Evolutionary conservation across 30 jellyfish, hydroid and myxozoan genomes (phyloP).

Genomic region (Turritopsis rubra): DNA sequence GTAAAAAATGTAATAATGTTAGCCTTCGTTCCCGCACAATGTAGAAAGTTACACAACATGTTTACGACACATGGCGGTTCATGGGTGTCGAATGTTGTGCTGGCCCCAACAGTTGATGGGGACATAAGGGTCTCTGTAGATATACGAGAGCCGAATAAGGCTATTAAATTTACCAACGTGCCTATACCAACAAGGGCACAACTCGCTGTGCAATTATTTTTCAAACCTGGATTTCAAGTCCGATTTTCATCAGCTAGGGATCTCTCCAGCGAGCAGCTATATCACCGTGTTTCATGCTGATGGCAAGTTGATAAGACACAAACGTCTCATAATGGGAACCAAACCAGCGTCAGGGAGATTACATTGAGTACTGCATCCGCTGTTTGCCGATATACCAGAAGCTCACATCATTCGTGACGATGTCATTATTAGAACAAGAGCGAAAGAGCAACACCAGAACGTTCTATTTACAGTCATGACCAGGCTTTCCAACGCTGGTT

Average conservation of each 20-base stretch:
- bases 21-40: too few species aligned
- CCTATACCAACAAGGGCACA: slow-evolving; percentile 26
- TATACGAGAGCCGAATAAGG: neutral
- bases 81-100: slow-evolving; percentile 4
- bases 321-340: slow-evolving; percentile 59
- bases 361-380: slow-evolving; percentile 41
- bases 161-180: neutral
- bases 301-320: slow-evolving; percentile 42
- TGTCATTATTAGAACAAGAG: slow-evolving; percentile 38
- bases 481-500: slow-evolving; percentile 15
- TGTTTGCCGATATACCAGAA: slow-evolving; percentile 36
- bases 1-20: too few species aligned
- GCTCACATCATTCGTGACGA: slow-evolving; percentile 43
- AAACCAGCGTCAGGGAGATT: slow-evolving; percentile 57
- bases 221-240: slow-evolving; percentile 57
- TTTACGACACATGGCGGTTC: too few species aligned
- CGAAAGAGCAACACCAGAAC: slow-evolving; percentile 21
- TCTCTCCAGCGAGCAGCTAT: slow-evolving; percentile 38
- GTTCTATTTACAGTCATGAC: neutral
- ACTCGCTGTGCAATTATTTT: slow-evolving; percentile 33
- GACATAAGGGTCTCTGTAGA: neutral
- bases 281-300: slow-evolving; percentile 63
- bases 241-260: slow-evolving; percentile 50
- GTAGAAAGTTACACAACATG: too few species aligned
- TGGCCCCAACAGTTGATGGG: slow-evolving; percentile 4